Percentiles rank a stretch among this genome's conserved stretches.
Evolutionary conservation across 2,113 vertebrate genomes (phyloP).

Genomic region (Fregetta grallaria): DNA sequence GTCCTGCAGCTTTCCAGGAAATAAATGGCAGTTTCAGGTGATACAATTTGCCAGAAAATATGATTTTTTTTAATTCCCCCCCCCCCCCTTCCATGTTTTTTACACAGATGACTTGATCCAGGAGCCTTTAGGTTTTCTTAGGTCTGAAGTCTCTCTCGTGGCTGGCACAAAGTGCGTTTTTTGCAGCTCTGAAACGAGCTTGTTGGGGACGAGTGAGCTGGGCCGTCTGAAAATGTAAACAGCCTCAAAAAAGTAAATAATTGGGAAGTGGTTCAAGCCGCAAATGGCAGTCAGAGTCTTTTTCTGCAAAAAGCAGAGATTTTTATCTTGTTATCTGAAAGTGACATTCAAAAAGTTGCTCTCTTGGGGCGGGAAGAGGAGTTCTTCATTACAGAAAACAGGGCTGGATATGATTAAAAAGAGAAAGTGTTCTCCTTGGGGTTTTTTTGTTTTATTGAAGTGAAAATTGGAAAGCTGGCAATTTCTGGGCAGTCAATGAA

Average conservation of each 20-base stretch:
- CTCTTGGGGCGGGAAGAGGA: not conserved
- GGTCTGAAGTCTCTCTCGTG: rapidly evolving
- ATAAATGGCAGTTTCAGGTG: not conserved
- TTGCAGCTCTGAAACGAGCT: not conserved
- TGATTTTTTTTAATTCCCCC: not conserved
- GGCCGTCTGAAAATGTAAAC: not conserved
- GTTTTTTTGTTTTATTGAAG: not conserved
- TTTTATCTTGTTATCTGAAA: not conserved
- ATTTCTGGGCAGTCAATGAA: not conserved
- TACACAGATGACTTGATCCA: not conserved
- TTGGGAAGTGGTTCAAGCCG: not conserved
- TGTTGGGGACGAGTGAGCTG: not conserved
- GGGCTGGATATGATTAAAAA: conserved; percentile 29
- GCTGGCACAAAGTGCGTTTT: not conserved
- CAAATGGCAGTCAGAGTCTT: not conserved
- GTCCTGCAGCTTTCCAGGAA: not conserved
- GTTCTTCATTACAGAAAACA: conserved; percentile 1
- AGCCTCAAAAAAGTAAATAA: not conserved
- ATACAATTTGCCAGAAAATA: not conserved
- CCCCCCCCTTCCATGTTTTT: rapidly evolving
- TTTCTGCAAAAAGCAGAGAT: not conserved
- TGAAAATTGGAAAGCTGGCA: not conserved
- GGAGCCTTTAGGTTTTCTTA: not conserved
- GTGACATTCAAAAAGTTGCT: conserved; percentile 1
- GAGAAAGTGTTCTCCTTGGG: not conserved